Conservation (phyloP, 2,888 invertebrate species). For the Euphydryas editha region DNA sequence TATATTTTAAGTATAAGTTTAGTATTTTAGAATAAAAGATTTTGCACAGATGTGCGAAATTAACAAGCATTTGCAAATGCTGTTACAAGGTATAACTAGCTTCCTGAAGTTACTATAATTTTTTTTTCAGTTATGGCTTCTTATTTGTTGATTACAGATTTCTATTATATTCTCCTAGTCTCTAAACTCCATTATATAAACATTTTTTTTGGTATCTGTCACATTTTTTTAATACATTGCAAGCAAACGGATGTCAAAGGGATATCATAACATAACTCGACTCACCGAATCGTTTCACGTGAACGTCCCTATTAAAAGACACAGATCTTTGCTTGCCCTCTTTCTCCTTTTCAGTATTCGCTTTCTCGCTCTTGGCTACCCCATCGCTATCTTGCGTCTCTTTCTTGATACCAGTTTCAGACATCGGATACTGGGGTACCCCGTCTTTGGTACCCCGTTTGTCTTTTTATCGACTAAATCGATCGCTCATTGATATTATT, state of each 20-base stretch:
- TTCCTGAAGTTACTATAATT: no score
- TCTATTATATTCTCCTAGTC: no score
- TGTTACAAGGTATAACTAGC: no score
- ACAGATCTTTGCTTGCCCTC: slow-evolving; percentile 86
- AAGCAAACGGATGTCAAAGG: slow-evolving; percentile 37
- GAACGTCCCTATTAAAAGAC: slow-evolving; percentile 95
- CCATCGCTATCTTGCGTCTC: slow-evolving; percentile 73
- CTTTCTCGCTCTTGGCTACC: slow-evolving; percentile 60
- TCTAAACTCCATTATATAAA: no score
- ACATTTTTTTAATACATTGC: slow-evolving; percentile 20
- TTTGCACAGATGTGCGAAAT: no score
- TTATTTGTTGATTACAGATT: no score
- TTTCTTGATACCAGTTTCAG: slow-evolving; percentile 72
- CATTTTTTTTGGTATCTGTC: background rate
- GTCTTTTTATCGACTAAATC: slow-evolving; percentile 47
- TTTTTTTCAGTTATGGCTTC: no score
- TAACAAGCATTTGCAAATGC: no score
- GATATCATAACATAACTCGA: slow-evolving; percentile 44
- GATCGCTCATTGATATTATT: slow-evolving; percentile 70
- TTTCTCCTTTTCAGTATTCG: slow-evolving; percentile 71
- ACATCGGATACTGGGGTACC: slow-evolving; percentile 77
- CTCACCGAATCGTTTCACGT: slow-evolving; percentile 95
- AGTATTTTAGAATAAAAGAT: no score
- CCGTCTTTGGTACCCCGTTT: slow-evolving; percentile 62
- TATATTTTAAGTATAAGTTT: no score